Evolutionary conservation across 2,797 vertebrate genomes (phyloP).

Genomic region (Clarias fuscus): DNA sequence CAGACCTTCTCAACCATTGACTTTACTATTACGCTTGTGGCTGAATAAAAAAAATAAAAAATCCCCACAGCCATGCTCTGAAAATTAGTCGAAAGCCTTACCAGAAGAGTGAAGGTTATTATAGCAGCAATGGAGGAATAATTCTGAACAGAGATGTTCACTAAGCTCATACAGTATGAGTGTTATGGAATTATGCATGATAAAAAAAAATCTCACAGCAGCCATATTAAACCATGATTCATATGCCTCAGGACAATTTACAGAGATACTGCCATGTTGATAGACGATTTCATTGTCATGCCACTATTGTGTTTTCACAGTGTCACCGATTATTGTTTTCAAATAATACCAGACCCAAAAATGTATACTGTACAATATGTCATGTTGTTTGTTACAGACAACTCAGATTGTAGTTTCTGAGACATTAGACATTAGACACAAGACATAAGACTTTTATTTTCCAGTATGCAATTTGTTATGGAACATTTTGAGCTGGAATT

Average conservation of each 20-base stretch:
- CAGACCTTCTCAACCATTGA: neutral
- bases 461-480: neutral
- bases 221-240: conserved; percentile 3
- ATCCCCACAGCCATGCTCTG: neutral
- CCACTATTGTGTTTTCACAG: neutral
- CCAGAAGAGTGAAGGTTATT: neutral
- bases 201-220: neutral
- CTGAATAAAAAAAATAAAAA: neutral
- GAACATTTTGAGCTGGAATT: neutral
- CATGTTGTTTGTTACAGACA: neutral
- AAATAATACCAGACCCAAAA: neutral
- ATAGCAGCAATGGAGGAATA: neutral
- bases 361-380: neutral
- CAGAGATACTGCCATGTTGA: conserved; percentile 2
- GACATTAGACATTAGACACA: neutral
- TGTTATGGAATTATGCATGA: neutral
- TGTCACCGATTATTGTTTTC: neutral
- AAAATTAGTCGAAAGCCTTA: neutral
- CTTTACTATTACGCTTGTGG: neutral
- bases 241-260: neutral
- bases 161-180: neutral
- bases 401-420: neutral
- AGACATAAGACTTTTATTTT: neutral
- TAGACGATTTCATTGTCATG: neutral
- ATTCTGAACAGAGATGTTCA: neutral